Evolutionary conservation across 2,113 vertebrate species (phyloP), one percentile per base, ranked within the genome.

Genomic region (Ellobius talpinus): DNA sequence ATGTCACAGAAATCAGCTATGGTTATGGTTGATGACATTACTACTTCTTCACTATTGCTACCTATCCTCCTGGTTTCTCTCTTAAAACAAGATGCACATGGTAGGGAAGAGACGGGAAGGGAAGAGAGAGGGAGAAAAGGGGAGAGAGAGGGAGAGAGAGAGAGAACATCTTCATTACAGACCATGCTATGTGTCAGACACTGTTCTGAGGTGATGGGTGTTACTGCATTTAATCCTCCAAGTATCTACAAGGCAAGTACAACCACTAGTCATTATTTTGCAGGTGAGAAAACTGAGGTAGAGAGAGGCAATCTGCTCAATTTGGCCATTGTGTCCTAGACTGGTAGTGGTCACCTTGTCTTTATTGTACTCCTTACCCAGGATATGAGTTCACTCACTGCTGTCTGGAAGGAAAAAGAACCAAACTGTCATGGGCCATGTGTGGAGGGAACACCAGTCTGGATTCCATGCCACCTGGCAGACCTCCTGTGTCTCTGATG

Each of bases 151-250:
- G 17, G 17, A 19, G 3, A 21, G 6, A 10, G 23, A 17, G 12
- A 45, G 79, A 10, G 0, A 7, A 50, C 8, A 4, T 12, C 42
- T 2, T 4, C 45, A 36, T 42, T 17, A 16, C 14, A 55, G 3
- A 12, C 0, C 19, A 65, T 50, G 11, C 29, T 58, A 1, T 14
- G 1, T 10, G 36, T 47, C 42, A 52, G 61, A 12, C 8, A 36
- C 23, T 73, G 36, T 11, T 39, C 66, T 36, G 70, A 42, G 85
- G 52, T 50, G 24, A 7, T 0, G 4, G 24, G 33, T 14, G 2
- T 55, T 33, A 24, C 8, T 23, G 29, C 50, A 63, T 39, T 91
- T 29, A 73, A 74, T 39, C 63, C 63, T 26, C 29, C 7, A 16
- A 61, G 36, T 14, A 39, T 26, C 29, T 47, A 9, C 33, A 55